These are phyloP conservation scores for Aphyosemion australe DNA, from an alignment of 2,113 vertebrate genomes.

Conservation along the genomic window DNA sequence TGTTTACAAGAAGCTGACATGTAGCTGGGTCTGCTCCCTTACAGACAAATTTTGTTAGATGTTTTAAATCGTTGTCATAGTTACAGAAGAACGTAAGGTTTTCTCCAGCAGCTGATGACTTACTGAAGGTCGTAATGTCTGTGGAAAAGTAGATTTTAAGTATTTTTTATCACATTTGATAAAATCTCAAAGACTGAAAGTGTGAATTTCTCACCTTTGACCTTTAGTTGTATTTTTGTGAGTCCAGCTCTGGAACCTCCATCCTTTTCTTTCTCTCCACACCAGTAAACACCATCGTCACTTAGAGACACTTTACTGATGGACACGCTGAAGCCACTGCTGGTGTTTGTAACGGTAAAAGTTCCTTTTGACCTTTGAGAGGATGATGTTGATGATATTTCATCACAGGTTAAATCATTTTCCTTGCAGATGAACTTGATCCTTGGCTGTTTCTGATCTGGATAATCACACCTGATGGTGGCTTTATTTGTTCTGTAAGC, in stretches of 20 bases:
- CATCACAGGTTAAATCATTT: neutral
- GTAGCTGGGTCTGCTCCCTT: slow-evolving; percentile 21
- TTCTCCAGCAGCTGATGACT: accelerated
- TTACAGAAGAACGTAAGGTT: slow-evolving; percentile 3
- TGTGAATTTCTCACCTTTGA: neutral
- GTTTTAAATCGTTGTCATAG: too few species aligned
- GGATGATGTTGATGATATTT: neutral
- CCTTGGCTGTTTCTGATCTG: accelerated
- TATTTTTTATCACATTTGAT: accelerated
- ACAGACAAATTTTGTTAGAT: slow-evolving; percentile 12
- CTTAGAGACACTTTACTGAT: slow-evolving; percentile 10
- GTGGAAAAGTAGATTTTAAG: neutral
- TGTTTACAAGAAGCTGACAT: neutral
- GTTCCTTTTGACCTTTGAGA: accelerated
- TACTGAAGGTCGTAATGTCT: accelerated
- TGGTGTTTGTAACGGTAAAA: neutral
- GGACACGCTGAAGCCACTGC: neutral
- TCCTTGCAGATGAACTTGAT: slow-evolving; percentile 25
- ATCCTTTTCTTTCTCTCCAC: accelerated
- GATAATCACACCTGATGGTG: slow-evolving; percentile 29
- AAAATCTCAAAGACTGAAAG: neutral
- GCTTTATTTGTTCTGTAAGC: accelerated
- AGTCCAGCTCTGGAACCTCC: accelerated
- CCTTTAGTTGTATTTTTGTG: too few species aligned
- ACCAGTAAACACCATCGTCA: slow-evolving; percentile 27